Evolutionary conservation across 2,113 vertebrate genomes (phyloP), one percentile per base, ranked within the genome.

Genomic region (Salvelinus fontinalis): DNA sequence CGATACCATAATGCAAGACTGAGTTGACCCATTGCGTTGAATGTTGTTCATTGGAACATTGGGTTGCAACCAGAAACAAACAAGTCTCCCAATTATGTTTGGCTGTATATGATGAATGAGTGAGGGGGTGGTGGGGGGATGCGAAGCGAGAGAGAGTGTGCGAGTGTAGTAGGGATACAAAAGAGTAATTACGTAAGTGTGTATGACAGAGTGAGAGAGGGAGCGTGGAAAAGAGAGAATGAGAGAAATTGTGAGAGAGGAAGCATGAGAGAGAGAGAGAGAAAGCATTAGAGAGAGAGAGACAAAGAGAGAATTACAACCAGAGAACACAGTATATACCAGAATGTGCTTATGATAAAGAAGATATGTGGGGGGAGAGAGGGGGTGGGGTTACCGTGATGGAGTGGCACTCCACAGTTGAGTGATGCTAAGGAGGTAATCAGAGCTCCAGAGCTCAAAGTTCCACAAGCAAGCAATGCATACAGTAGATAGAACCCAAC

Each of bases 401-500:
- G 77, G 73, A 89, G 86, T 29, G 59, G 85, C 85, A 88, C 90
- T 91, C 60, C 75, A 86, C 60, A 68, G 68, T 81, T 14, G 31
- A 89, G 87, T 79, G 82, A 72, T 66, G 73, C 79, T 48, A 88
- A 84, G 82, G 74, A 51, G 83, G 81, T 87, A 84, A 89, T 90
- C 86, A 90, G 78, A 76, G 77, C 6, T 12, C 81, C 79, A 76
- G 81, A 8, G 73, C 72, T 81, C 74, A 84, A 72, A 86, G 71
- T 87, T 86, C 85, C 71, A 81, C 66, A 14, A 51, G 59, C 68
- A 76, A 86, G 79, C 51, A 3, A 54, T 16, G 5, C 3, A 54
- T 44, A 44, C 9, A 44, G 39, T 44, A 11, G 39, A 44, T 44
- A 44, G 39, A 11, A 44, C 39, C 39, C 39, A 44, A 44, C 39